Percentiles rank a stretch among this genome's conserved stretches.
Conservation (phyloP, 2,113 vertebrate genomes). For the Myotis yumanensis region DNA sequence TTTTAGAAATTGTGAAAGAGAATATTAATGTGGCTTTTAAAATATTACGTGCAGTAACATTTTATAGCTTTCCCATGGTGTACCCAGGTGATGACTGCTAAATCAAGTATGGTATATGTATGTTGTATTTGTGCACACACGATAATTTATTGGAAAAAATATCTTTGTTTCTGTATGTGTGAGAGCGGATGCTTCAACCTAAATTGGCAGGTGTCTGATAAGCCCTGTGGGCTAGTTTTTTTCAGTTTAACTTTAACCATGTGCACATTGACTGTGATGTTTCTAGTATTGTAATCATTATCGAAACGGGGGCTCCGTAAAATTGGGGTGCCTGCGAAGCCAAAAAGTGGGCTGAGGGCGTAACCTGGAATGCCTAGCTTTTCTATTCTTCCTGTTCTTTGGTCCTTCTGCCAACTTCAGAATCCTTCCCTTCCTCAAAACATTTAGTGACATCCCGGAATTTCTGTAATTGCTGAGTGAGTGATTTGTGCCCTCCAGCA, state of each 20-base stretch:
- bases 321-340: not conserved
- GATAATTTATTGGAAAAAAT: not conserved
- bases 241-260: not conserved
- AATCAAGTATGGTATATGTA: rapidly evolving
- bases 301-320: not conserved
- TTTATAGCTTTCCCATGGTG: not conserved
- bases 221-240: not conserved
- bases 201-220: not conserved
- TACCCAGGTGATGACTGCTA: not conserved
- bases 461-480: conserved; percentile 56
- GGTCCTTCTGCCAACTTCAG: not conserved
- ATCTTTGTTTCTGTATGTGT: not conserved
- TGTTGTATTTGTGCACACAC: not conserved
- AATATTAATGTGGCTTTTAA: not conserved
- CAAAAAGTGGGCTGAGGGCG: not conserved
- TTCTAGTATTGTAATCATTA: not conserved
- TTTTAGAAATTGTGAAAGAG: not conserved
- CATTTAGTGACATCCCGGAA: conserved; percentile 56
- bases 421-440: conserved; percentile 43
- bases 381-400: not conserved
- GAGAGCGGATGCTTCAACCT: not conserved
- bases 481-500: conserved; percentile 57
- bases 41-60: not conserved
- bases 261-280: not conserved
- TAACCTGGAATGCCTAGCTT: not conserved